Conservation (phyloP, 2,888 invertebrate genomes). For the Ochropleura plecta region DNA sequence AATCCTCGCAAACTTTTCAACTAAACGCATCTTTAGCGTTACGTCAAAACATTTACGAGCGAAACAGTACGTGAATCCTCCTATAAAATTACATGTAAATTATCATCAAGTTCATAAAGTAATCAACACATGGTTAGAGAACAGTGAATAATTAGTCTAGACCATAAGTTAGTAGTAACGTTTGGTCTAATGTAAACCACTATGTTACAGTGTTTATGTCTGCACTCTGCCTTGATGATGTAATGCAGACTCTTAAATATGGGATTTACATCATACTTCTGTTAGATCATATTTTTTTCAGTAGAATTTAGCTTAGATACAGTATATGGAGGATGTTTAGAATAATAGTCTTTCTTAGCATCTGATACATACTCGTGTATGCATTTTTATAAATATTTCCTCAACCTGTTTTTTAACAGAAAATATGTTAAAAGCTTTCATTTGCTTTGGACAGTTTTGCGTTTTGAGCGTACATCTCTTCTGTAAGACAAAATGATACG, state of each 20-base stretch:
- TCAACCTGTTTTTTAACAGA: not conserved
- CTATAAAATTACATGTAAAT: constrained; percentile 24
- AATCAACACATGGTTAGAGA: constrained; percentile 49
- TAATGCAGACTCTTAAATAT: constrained; percentile 56
- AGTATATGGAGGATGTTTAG: constrained; percentile 29
- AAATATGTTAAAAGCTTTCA: not conserved
- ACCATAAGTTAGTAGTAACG: constrained; percentile 57
- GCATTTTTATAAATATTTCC: not conserved
- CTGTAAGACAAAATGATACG: too few relatives aligned
- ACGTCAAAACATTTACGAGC: constrained; percentile 26
- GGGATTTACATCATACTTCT: constrained; percentile 56
- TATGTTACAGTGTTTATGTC: constrained; percentile 58
- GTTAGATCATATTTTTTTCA: constrained; percentile 56
- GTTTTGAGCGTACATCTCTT: not conserved
- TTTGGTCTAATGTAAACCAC: constrained; percentile 65
- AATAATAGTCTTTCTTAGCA: not conserved
- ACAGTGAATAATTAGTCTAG: constrained; percentile 68
- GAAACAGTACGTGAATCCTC: constrained; percentile 12
- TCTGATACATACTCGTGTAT: not conserved
- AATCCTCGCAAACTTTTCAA: not conserved
- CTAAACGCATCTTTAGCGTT: not conserved
- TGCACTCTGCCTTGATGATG: constrained; percentile 58
- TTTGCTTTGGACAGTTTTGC: too few relatives aligned
- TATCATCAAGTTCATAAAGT: constrained; percentile 50
- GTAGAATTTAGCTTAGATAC: constrained; percentile 11